phyloP scores from a whole-genome alignment of 2,797 vertebrate species.

The Gymnothorax reevesii region DNA sequence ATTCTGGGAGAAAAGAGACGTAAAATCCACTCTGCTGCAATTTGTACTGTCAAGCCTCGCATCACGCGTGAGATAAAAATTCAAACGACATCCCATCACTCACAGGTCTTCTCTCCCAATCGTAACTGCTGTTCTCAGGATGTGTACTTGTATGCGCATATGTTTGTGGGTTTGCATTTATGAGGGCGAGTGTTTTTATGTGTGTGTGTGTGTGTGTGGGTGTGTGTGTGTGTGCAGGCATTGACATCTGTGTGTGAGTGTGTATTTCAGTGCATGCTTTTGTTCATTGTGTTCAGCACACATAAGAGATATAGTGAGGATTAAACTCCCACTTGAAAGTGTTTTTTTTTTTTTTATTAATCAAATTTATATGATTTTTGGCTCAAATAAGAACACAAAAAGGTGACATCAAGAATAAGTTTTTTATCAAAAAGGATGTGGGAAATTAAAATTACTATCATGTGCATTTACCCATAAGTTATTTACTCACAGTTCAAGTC shows the following conservation, averaged over 20 bases:
- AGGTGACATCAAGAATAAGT: too few species aligned
- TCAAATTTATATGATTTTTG: too few species aligned
- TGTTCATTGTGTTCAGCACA: too few species aligned
- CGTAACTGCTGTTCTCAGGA: conserved; percentile 26
- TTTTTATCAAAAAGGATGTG: too few species aligned
- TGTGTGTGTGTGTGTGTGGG: conserved; percentile 36
- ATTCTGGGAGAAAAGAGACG: conserved; percentile 7
- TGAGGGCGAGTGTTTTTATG: background rate
- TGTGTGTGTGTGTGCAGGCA: conserved; percentile 46
- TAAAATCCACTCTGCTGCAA: conserved; percentile 35
- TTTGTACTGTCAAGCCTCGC: conserved; percentile 40
- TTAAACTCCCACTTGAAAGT: too few species aligned
- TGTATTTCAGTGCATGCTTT: background rate
- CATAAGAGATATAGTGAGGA: too few species aligned
- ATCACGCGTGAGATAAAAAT: conserved; percentile 46
- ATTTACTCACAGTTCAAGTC: too few species aligned
- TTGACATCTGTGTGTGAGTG: conserved; percentile 46
- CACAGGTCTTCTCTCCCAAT: background rate
- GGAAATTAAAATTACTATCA: too few species aligned
- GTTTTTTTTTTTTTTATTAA: too few species aligned
- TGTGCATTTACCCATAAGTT: too few species aligned
- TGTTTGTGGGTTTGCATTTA: conserved; percentile 21
- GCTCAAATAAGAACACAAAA: too few species aligned
- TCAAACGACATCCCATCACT: conserved; percentile 25
- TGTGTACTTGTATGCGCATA: background rate